Evolutionary conservation across 2,797 vertebrate species (phyloP).

Genomic region (Galaxias olidus): DNA sequence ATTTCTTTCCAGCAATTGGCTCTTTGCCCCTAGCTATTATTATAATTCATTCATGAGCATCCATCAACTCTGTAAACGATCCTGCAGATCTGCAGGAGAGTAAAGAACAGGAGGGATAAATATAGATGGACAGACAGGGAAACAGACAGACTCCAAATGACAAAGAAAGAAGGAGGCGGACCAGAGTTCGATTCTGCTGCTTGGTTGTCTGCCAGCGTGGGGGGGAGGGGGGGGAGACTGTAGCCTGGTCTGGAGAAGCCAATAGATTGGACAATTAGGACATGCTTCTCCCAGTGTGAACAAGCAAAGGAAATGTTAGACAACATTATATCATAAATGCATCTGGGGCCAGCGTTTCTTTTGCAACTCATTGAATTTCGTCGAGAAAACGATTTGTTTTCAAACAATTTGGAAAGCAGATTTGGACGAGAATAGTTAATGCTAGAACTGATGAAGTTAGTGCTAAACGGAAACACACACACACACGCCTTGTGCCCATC

Average conservation of each 20-base stretch:
- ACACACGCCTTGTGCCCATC: constrained; percentile 1
- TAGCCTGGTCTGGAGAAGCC: too few species aligned
- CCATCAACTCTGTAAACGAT: constrained; percentile 27
- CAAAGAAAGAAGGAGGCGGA: neutral
- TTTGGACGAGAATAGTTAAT: neutral
- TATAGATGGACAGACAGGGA: neutral
- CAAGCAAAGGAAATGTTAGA: too few species aligned
- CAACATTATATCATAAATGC: too few species aligned
- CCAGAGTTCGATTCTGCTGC: neutral
- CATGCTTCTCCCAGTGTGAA: too few species aligned
- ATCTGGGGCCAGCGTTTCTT: too few species aligned
- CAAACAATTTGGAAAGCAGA: too few species aligned
- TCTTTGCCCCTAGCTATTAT: constrained; percentile 42
- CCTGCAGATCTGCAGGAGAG: constrained; percentile 1
- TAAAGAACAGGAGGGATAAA: constrained; percentile 6
- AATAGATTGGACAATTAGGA: too few species aligned
- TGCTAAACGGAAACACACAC: too few species aligned
- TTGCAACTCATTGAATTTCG: too few species aligned
- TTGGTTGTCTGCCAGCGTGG: neutral
- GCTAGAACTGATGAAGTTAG: too few species aligned
- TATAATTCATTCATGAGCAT: constrained; percentile 60
- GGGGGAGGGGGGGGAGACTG: too few species aligned
- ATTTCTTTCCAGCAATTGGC: constrained; percentile 44
- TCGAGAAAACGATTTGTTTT: too few species aligned
- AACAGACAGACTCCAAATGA: constrained; percentile 6